Evolutionary conservation across 2,113 vertebrate species (phyloP), one percentile per base, ranked within the genome.

Genomic region (Hystrix cristata): DNA sequence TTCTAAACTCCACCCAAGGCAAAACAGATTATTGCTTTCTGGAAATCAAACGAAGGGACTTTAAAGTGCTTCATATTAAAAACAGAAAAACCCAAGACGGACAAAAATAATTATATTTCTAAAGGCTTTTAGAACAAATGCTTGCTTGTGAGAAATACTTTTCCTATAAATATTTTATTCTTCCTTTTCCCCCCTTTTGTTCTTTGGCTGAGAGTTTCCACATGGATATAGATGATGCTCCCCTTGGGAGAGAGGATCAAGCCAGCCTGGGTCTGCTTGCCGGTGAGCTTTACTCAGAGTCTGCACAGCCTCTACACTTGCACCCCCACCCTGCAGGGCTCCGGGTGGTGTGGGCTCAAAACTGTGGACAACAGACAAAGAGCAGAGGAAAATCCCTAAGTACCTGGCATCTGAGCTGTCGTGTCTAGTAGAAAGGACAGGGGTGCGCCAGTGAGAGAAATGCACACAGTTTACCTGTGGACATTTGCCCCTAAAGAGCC

Each of bases 51-150:
- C 87, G 76, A 82, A 53, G 81, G 80, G 95, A 97, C 94, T 96
- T 97, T 91, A 96, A 97, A 98, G 95, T 95, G 97, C 92, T 98
- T 97, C 95, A 95, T 97, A 97, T 96, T 98, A 96, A 97, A 97
- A 97, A 74, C 96, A 98, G 97, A 98, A 95, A 97, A 97, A 81
- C 87, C 72, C 53, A 95, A 97, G 91, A 92, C 96, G 72, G 85
- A 96, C 95, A 96, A 92, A 97, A 97, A 97, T 96, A 98, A 96
- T 98, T 96, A 79, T 59, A 94, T 95, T 97, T 96, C 95, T 95
- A 86, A 98, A 95, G 96, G 92, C 97, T 97, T 97, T 97, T 94
- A 98, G 95, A 98, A 97, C 87, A 95, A 97, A 96, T 95, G 96
- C 74, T 94, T 86, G 84, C 95, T 97, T 94, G 94, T 95, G 96